phyloP scores from a whole-genome alignment of 2,888 invertebrate genomes.

The Plemyria rubiginata region DNA sequence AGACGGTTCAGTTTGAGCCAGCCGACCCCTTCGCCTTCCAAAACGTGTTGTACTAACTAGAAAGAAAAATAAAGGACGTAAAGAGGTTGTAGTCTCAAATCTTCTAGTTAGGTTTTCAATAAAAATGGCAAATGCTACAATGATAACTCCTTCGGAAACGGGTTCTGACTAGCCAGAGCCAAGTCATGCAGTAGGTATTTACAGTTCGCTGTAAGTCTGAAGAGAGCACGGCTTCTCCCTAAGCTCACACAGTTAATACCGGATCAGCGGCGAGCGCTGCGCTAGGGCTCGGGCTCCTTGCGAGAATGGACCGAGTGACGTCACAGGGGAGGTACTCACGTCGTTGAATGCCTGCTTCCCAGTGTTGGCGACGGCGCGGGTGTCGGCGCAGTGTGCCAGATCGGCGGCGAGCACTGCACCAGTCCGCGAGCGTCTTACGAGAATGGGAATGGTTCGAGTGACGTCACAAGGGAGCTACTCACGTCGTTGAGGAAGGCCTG shows the following conservation, averaged over 20 bases:
- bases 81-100: background rate
- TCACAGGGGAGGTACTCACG: constrained; percentile 87
- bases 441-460: constrained; percentile 78
- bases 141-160: too few species aligned
- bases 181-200: too few species aligned
- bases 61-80: background rate
- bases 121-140: too few species aligned
- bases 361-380: constrained; percentile 88
- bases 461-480: constrained; percentile 86
- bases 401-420: constrained; percentile 95
- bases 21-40: constrained; percentile 97
- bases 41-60: constrained; percentile 91
- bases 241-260: background rate
- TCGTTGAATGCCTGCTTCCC: constrained; percentile 98
- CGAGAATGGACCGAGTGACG: background rate
- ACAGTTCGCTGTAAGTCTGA: too few species aligned
- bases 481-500: constrained; percentile 97
- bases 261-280: background rate
- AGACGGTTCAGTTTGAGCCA: constrained; percentile 97
- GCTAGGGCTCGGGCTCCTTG: too few species aligned
- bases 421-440: constrained; percentile 91
- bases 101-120: too few species aligned
- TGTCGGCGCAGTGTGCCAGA: constrained; percentile 90
- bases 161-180: too few species aligned
- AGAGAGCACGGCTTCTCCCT: background rate